Evolutionary conservation across 2,888 invertebrate species (phyloP), one percentile per base, ranked within the genome.

Genomic region (Amblyjoppa proteus): DNA sequence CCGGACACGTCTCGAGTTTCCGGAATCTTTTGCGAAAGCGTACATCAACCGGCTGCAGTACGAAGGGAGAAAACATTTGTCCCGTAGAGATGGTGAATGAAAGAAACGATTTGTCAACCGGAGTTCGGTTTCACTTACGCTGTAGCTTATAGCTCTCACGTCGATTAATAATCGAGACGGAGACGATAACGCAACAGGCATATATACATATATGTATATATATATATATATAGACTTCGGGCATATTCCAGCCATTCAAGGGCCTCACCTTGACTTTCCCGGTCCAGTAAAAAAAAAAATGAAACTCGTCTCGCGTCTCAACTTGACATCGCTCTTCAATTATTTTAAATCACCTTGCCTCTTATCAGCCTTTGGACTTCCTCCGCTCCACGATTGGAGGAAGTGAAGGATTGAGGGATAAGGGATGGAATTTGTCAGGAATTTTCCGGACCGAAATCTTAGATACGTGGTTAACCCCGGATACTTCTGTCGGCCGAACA

Each of bases 1-100:
- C 70, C 75, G 38, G 75, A 81, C 81, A 75, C 68, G 70, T 61
- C 58, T 81, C 81, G 70, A 75, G 69, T 81, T 81, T 81, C 75
- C 51, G 51, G 81, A 81, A 76, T 81, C 81, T 81, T 74, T 81
- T 76, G 61, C 49, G 58, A 81, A 61, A 75, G 38, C 34, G 69
- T 61, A n/a, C 70, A 58, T 45, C 58, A 16, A 6, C n/a, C 34
- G 28, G 13, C 11, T 20, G 70, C 45, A 49, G 64, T 16, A 25
- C 1, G 53, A 16, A 28, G 16, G 20, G 51, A 13, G 45, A n/a
- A 51, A 51, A 31, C 49, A 16, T 64, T 64, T 51, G 61, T 64
- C 51, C 28, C 73, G 73, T 64, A 34, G 38, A 51, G 58, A 70
- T 61, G 61, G 45, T 38, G 70, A 76, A 69, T 45, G 81, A 76